phyloP scores from a whole-genome alignment of 2,888 invertebrate genomes.

The Stenichneumon culpator region DNA sequence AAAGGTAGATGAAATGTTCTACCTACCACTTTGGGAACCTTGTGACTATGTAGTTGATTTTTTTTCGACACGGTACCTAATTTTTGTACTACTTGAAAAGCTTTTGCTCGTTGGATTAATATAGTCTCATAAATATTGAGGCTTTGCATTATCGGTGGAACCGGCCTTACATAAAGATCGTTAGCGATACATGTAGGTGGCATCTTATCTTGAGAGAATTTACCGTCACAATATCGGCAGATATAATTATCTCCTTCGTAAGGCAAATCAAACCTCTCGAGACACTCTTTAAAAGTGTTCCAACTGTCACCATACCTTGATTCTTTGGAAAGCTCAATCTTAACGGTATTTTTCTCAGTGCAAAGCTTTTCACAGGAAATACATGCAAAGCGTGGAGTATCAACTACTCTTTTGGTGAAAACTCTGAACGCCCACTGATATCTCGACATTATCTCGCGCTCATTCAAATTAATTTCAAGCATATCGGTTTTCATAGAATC shows the following conservation, averaged over 20 bases:
- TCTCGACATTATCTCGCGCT: constrained; percentile 52
- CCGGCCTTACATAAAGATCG: constrained; percentile 60
- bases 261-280: background rate
- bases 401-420: constrained; percentile 53
- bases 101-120: constrained; percentile 78
- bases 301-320: constrained; percentile 1
- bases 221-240: constrained; percentile 62
- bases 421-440: constrained; percentile 53
- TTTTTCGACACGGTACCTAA: too few species aligned
- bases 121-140: constrained; percentile 74
- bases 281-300: constrained; percentile 1
- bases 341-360: constrained; percentile 38
- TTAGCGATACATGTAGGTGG: constrained; percentile 75
- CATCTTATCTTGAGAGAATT: constrained; percentile 69
- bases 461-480: constrained; percentile 48
- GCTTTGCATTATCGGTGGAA: constrained; percentile 65
- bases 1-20: constrained; percentile 72
- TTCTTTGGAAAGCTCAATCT: constrained; percentile 2
- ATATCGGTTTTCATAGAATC: constrained; percentile 1
- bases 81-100: constrained; percentile 77
- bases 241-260: constrained; percentile 20
- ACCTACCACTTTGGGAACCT: constrained; percentile 76
- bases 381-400: constrained; percentile 56
- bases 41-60: constrained; percentile 73
- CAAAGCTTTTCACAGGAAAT: constrained; percentile 69